Evolutionary conservation across 2,113 vertebrate genomes (phyloP).

Genomic region (Grantiella picta): DNA sequence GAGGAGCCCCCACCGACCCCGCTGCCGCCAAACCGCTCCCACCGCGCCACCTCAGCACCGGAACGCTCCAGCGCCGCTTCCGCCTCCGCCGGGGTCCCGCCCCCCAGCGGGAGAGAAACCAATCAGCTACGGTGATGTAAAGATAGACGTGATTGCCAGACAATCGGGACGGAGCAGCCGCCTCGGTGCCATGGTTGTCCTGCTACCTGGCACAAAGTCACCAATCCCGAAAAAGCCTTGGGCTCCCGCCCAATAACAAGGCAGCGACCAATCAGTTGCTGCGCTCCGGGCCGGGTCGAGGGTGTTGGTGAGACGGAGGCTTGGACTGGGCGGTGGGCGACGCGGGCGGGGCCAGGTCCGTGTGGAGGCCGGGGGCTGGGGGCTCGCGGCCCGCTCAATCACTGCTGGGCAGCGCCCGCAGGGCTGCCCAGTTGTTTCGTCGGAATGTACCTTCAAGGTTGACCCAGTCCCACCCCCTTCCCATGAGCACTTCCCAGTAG

Average conservation of each 20-base stretch:
- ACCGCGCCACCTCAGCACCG: slow-evolving; percentile 59
- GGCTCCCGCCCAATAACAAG: neutral
- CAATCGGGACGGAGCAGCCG: neutral
- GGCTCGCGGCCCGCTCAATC: accelerated
- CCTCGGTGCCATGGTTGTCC: neutral
- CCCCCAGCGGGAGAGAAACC: accelerated
- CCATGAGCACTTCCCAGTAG: accelerated
- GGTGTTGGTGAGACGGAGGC: no score
- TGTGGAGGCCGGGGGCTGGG: no score
- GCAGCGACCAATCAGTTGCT: neutral
- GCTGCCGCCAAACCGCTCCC: neutral
- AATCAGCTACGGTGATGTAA: accelerated
- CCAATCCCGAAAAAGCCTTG: neutral
- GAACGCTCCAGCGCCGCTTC: neutral
- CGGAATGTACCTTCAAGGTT: neutral
- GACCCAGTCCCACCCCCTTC: neutral
- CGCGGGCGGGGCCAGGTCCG: neutral
- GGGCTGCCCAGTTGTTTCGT: accelerated
- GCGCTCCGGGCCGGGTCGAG: accelerated
- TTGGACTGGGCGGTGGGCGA: neutral
- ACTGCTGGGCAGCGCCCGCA: accelerated
- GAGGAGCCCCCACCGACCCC: accelerated
- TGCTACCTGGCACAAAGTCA: neutral
- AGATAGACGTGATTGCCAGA: accelerated
- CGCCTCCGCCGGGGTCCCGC: neutral